A percentile compares a stretch with the other conserved stretches of the same genome.
phyloP scores from a whole-genome alignment of 92 coral and sea anemone species.

The Heliopora coerulea region DNA sequence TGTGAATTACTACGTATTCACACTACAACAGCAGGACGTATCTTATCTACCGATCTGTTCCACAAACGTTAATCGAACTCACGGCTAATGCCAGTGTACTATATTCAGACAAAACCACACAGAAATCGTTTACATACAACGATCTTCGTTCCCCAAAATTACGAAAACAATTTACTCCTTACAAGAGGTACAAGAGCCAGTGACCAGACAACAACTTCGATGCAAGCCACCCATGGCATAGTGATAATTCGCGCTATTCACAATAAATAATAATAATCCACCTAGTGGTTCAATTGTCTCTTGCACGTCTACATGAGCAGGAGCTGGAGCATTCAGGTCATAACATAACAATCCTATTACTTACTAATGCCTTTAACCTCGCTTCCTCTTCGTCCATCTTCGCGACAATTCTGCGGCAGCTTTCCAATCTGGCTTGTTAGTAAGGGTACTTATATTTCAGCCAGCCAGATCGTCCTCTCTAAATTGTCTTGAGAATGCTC shows the following conservation, averaged over 20 bases:
- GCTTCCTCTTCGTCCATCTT: slow-evolving; percentile 42
- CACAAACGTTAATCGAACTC: too few relatives aligned
- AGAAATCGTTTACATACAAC: too few relatives aligned
- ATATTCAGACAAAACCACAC: too few relatives aligned
- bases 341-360: not conserved
- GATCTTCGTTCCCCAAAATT: too few relatives aligned
- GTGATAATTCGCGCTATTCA: too few relatives aligned
- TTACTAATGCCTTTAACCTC: slow-evolving; percentile 22
- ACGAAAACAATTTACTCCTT: too few relatives aligned
- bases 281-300: too few relatives aligned
- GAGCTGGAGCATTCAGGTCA: not conserved
- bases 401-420: not conserved
- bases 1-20: not conserved
- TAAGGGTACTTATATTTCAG: not conserved
- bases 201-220: too few relatives aligned
- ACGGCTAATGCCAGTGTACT: too few relatives aligned
- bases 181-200: too few relatives aligned
- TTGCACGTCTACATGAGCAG: slow-evolving; percentile 12
- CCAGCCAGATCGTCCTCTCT: slow-evolving; percentile 3
- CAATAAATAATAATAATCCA: too few relatives aligned
- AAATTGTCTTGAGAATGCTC: not conserved
- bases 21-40: slow-evolving; percentile 7
- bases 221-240: too few relatives aligned
- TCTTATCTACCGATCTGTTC: not conserved
- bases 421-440: not conserved